phyloP scores from a whole-genome alignment of 2,797 vertebrate genomes.

The Gobio occitaniae region DNA sequence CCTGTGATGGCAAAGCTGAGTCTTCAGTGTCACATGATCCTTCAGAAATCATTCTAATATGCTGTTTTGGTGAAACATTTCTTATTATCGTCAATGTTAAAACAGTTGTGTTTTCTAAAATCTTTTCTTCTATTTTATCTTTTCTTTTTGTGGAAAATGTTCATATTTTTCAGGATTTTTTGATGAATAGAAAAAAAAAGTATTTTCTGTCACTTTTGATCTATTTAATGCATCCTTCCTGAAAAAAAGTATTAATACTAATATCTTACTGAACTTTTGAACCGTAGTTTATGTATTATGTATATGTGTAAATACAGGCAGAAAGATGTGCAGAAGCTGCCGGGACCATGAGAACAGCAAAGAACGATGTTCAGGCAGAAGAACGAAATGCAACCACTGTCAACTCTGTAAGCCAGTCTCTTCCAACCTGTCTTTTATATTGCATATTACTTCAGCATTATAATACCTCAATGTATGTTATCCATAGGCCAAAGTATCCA shows the following conservation, averaged over 20 bases:
- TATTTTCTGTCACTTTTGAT: not conserved
- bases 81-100: not conserved
- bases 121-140: not conserved
- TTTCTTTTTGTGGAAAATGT: not conserved
- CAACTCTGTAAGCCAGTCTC: constrained; percentile 82
- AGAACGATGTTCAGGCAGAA: constrained; percentile 89
- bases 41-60: not conserved
- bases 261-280: not conserved
- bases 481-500: constrained; percentile 86
- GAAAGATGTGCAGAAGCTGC: constrained; percentile 89
- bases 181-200: not conserved
- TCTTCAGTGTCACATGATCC: not conserved
- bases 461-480: not conserved
- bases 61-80: not conserved
- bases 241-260: not conserved
- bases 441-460: not conserved
- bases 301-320: constrained; percentile 70
- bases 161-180: not conserved
- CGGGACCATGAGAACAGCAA: constrained; percentile 86
- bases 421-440: not conserved
- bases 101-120: not conserved
- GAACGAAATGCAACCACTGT: constrained; percentile 84
- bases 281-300: not conserved
- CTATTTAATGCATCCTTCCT: not conserved
- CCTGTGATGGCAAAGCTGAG: not conserved